Evolutionary conservation across 2,888 invertebrate genomes (phyloP).

Genomic region (Coecobrya sp.): DNA sequence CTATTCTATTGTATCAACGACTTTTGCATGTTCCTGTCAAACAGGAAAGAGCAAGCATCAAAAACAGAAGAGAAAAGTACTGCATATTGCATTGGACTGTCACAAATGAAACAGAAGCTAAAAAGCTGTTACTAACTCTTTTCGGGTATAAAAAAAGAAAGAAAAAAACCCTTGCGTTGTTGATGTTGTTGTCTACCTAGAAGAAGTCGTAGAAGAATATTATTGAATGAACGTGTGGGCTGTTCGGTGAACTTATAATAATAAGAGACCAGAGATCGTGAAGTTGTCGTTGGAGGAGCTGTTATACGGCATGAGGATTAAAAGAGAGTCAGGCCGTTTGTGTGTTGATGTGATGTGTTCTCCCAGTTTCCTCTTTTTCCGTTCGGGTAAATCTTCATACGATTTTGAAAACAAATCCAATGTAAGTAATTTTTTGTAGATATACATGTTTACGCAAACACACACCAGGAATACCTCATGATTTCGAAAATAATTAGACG

Average conservation of each 20-base stretch:
- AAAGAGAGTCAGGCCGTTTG: neutral
- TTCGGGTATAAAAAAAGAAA: constrained; percentile 23
- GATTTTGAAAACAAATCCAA: constrained; percentile 2
- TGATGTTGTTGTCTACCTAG: neutral
- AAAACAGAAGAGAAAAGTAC: neutral
- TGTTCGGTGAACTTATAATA: neutral
- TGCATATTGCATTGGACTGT: constrained; percentile 20
- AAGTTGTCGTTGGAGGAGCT: neutral
- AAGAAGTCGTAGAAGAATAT: neutral
- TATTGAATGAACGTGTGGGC: constrained; percentile 37
- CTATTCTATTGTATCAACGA: constrained; percentile 24
- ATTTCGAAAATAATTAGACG: constrained; percentile 50
- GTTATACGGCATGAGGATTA: constrained; percentile 15
- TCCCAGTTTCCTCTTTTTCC: neutral
- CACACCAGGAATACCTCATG: constrained; percentile 6
- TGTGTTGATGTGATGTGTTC: neutral
- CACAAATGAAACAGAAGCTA: constrained; percentile 62
- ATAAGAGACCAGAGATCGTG: neutral
- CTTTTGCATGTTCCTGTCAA: neutral
- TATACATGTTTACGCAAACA: neutral
- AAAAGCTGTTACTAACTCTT: constrained; percentile 74
- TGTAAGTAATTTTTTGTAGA: neutral
- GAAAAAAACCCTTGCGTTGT: constrained; percentile 28
- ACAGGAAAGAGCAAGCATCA: constrained; percentile 38
- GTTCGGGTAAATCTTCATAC: neutral